Evolutionary conservation across 2,888 invertebrate species (phyloP).

Genomic region (Drosophila lutescens): DNA sequence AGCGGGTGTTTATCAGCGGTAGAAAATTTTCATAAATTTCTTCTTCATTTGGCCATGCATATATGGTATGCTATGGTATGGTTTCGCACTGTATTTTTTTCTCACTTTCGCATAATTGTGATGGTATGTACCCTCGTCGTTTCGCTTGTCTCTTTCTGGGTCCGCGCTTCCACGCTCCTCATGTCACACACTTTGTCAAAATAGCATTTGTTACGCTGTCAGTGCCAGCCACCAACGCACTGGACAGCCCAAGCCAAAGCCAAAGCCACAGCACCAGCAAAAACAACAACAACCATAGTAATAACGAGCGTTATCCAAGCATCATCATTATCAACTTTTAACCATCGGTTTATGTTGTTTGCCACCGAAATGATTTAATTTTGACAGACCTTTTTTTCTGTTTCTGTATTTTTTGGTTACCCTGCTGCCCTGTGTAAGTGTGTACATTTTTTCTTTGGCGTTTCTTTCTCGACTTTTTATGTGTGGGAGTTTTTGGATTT

Average conservation of each 20-base stretch:
- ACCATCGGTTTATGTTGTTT: constrained; percentile 81
- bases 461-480: constrained; percentile 78
- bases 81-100: constrained; percentile 69
- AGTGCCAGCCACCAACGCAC: constrained; percentile 78
- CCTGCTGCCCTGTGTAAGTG: constrained; percentile 11
- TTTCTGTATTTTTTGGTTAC: too few species aligned
- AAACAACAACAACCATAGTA: constrained; percentile 54
- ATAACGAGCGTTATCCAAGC: constrained; percentile 79
- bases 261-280: constrained; percentile 39
- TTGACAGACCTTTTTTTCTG: constrained; percentile 77
- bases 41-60: constrained; percentile 22
- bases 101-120: constrained; percentile 73
- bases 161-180: constrained; percentile 76
- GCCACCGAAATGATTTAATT: constrained; percentile 81
- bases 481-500: constrained; percentile 80
- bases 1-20: constrained; percentile 42
- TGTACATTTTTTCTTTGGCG: constrained; percentile 42
- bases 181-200: constrained; percentile 81
- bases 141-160: constrained; percentile 31
- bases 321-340: constrained; percentile 81
- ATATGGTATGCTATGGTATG: constrained; percentile 7
- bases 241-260: constrained; percentile 64
- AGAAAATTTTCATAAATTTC: constrained; percentile 55
- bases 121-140: constrained; percentile 13
- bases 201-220: constrained; percentile 80